phyloP scores from a whole-genome alignment of 2,888 invertebrate genomes.

The Cotesia congregata region DNA sequence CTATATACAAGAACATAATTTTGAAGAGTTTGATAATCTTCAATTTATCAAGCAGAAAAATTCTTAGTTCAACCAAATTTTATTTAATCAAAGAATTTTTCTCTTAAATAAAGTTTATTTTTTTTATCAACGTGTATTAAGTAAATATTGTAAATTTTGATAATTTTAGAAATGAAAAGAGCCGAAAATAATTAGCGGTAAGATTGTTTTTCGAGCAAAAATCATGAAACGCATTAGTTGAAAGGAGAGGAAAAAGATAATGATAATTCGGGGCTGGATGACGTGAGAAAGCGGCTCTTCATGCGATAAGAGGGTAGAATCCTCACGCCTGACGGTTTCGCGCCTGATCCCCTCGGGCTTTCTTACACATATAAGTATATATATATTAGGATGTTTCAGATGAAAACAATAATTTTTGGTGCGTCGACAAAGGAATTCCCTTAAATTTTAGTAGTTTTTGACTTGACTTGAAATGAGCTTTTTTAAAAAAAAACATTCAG shows the following conservation, averaged over 20 bases:
- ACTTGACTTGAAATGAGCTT: too few species aligned
- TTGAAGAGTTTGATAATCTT: too few species aligned
- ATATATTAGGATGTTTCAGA: not conserved
- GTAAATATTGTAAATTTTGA: constrained; percentile 2
- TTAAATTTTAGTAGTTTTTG: too few species aligned
- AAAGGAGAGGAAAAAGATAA: constrained; percentile 19
- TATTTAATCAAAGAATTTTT: too few species aligned
- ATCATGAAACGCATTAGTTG: constrained; percentile 11
- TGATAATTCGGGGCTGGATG: constrained; percentile 21
- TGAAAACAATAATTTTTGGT: not conserved
- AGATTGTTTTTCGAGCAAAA: not conserved
- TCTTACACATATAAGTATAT: constrained; percentile 19
- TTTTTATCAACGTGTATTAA: too few species aligned
- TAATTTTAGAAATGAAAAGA: not conserved
- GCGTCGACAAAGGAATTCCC: too few species aligned
- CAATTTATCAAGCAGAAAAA: too few species aligned
- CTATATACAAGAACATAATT: too few species aligned
- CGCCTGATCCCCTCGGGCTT: constrained; percentile 44
- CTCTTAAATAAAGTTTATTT: too few species aligned
- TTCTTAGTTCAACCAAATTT: too few species aligned
- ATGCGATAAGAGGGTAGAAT: constrained; percentile 35
- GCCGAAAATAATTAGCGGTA: not conserved
- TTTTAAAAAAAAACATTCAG: too few species aligned
- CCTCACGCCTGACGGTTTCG: constrained; percentile 32
- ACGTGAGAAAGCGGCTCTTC: constrained; percentile 39